Percentiles rank a stretch among this genome's conserved stretches.
phyloP scores from a whole-genome alignment of 2,113 vertebrate genomes.

The Petromus typicus region DNA sequence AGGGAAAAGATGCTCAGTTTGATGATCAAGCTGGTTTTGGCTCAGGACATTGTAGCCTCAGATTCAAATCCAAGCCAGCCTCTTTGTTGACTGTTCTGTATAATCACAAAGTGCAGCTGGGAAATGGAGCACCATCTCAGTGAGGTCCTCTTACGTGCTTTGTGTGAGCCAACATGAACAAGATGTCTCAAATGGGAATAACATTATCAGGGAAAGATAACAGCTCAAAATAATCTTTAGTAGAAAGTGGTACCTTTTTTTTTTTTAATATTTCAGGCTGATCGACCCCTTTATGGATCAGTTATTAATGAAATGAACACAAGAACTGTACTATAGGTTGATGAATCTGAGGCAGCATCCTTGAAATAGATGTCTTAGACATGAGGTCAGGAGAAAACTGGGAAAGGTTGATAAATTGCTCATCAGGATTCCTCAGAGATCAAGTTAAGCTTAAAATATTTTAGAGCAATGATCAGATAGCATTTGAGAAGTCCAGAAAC shows the following conservation, averaged over 20 bases:
- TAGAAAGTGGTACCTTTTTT: background rate
- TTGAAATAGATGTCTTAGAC: background rate
- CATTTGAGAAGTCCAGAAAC: constrained; percentile 30
- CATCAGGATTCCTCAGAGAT: constrained; percentile 25
- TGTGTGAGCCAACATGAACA: constrained; percentile 55
- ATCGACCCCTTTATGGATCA: background rate
- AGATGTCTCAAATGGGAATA: constrained; percentile 33
- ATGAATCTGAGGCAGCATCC: background rate
- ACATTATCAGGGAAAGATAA: constrained; percentile 45
- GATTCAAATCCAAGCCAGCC: background rate
- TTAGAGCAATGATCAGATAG: background rate
- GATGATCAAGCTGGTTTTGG: constrained; percentile 3
- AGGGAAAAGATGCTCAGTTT: constrained; percentile 29
- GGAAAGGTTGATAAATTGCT: constrained; percentile 31
- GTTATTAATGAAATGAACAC: background rate
- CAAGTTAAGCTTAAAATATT: constrained; percentile 28
- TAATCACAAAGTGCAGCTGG: constrained; percentile 24
- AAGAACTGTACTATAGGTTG: background rate
- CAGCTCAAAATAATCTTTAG: background rate
- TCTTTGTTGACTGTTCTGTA: background rate
- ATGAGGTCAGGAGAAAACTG: constrained; percentile 22
- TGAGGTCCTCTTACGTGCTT: background rate
- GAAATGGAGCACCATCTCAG: background rate
- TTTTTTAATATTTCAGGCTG: constrained; percentile 12
- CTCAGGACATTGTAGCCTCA: constrained; percentile 20